A percentile compares a stretch with the other conserved stretches of the same genome.
Conservation (phyloP, 2,888 invertebrate species). For the Chaitophorus viminalis region DNA sequence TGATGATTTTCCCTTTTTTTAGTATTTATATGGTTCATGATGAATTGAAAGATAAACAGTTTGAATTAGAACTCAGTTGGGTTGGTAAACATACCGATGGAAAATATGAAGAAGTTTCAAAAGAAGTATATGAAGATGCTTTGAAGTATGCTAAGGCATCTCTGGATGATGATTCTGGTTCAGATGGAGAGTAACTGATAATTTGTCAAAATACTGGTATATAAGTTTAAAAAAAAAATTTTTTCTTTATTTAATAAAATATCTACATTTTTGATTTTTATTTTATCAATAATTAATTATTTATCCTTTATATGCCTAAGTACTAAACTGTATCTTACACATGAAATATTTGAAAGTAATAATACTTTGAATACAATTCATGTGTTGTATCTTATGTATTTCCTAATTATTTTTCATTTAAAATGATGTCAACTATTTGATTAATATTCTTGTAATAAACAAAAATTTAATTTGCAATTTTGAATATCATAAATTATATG, state of each 20-base stretch:
- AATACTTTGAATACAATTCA: too few species aligned
- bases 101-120: constrained; percentile 83
- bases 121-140: constrained; percentile 80
- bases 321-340: neutral
- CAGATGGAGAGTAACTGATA: constrained; percentile 75
- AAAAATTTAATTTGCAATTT: too few species aligned
- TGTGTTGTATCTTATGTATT: too few species aligned
- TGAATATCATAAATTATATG: too few species aligned
- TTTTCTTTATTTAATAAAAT: constrained; percentile 49
- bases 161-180: constrained; percentile 84
- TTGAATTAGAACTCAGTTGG: constrained; percentile 95
- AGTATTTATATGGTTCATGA: constrained; percentile 90
- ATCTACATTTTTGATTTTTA: constrained; percentile 35
- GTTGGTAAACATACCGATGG: constrained; percentile 86
- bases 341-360: neutral
- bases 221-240: constrained; percentile 5
- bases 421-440: too few species aligned
- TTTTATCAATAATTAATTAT: neutral
- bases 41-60: constrained; percentile 94
- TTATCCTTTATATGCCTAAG: neutral
- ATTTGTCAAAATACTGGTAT: constrained; percentile 36
- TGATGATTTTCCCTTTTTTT: constrained; percentile 62
- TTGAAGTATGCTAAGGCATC: constrained; percentile 90
- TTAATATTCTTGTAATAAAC: too few species aligned
- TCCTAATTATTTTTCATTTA: too few species aligned